Evolutionary conservation across 2,113 vertebrate species (phyloP).

Genomic region (Pterocles gutturalis): DNA sequence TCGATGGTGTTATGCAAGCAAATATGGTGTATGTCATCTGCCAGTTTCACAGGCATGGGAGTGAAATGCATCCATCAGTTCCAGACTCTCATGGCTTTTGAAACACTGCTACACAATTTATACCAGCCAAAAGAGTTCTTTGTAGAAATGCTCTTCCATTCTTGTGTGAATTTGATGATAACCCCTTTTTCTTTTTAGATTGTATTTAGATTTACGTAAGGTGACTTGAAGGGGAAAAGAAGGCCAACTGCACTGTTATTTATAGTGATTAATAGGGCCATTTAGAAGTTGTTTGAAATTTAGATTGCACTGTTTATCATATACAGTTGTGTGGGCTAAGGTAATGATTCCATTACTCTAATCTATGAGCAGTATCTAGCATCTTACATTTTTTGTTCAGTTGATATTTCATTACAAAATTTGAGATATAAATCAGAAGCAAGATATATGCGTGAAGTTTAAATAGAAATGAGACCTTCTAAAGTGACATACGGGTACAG

Average conservation of each 20-base stretch:
- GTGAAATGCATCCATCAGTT: background rate
- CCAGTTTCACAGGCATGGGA: conserved; percentile 29
- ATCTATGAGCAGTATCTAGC: conserved; percentile 68
- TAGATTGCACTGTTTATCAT: conserved; percentile 83
- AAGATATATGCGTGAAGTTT: conserved; percentile 68
- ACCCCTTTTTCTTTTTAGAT: conserved; percentile 44
- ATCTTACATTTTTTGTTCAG: conserved; percentile 67
- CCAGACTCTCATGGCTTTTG: background rate
- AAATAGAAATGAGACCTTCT: conserved; percentile 77
- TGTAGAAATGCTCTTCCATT: conserved; percentile 20
- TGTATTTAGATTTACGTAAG: conserved; percentile 65
- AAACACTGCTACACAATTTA: background rate
- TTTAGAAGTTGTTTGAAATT: conserved; percentile 79
- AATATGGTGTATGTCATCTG: conserved; percentile 62
- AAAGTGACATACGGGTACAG: conserved; percentile 71
- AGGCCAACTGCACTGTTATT: conserved; percentile 70
- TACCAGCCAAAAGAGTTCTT: background rate
- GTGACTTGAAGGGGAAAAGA: conserved; percentile 72
- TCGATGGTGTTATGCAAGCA: conserved; percentile 54
- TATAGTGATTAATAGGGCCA: conserved; percentile 82
- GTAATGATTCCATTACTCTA: conserved; percentile 85
- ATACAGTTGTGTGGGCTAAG: conserved; percentile 78
- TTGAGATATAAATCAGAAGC: conserved; percentile 71
- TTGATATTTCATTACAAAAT: conserved; percentile 74
- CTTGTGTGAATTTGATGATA: conserved; percentile 31